phyloP scores from a whole-genome alignment of 2,113 vertebrate species.

The Lichenostomus cassidix region DNA sequence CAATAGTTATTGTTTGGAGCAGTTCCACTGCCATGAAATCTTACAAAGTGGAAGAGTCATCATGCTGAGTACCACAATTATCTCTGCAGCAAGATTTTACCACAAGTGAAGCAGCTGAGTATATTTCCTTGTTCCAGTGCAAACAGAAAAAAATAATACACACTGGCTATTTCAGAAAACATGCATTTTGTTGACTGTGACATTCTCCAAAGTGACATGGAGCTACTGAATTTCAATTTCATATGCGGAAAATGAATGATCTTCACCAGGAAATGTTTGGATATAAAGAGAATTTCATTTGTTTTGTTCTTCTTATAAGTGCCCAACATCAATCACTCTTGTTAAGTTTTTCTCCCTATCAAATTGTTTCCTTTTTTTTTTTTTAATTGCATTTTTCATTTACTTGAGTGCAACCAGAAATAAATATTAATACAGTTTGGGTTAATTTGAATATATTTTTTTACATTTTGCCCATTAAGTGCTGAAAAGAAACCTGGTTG shows the following conservation, averaged over 20 bases:
- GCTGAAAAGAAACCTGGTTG: neutral
- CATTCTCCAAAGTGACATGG: neutral
- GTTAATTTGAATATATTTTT: neutral
- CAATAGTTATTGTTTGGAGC: neutral
- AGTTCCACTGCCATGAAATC: neutral
- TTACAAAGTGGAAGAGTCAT: neutral
- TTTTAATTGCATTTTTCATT: neutral
- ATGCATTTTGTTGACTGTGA: neutral
- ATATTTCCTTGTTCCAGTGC: neutral
- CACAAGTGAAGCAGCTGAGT: neutral
- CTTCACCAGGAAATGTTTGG: neutral
- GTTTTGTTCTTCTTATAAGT: neutral
- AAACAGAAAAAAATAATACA: neutral
- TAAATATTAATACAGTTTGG: neutral
- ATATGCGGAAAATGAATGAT: neutral
- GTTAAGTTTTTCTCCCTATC: neutral
- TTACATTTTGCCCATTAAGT: neutral
- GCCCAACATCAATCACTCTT: too few species aligned
- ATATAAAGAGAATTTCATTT: neutral
- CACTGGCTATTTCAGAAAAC: neutral
- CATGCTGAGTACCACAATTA: neutral
- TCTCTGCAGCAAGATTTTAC: neutral
- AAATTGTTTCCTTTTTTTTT: too few species aligned
- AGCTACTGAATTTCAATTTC: neutral
- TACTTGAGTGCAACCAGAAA: neutral